Evolutionary conservation across 1,140 invertebrate genomes (phyloP), one percentile per base, ranked within the genome.

Genomic region (Geopemphigus sp.): DNA sequence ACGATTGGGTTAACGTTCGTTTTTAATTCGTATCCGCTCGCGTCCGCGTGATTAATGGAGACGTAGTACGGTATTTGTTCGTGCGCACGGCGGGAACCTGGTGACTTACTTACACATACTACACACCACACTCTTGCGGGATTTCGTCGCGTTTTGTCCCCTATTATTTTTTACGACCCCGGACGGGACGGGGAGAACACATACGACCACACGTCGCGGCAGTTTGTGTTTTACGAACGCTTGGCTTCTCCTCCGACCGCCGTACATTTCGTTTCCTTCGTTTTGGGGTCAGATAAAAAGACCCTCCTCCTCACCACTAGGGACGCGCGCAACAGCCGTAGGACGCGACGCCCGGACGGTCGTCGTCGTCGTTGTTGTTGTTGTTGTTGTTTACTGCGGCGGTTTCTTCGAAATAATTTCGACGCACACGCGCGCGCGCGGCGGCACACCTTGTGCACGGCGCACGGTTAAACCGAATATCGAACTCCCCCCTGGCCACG

Each of bases 361-460:
- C n/a, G n/a, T n/a, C n/a, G n/a, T n/a, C n/a, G n/a, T n/a, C n/a
- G n/a, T n/a, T n/a, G n/a, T n/a, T n/a, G n/a, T n/a, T n/a, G n/a
- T n/a, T n/a, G n/a, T n/a, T n/a, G 66, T 19, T 19, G 61, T 26
- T 17, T 8, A 39, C 10, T 22, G 39, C 14, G 19, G 66, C 22
- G 45, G 45, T 68, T 80, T 76, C 81, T 66, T 32, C 24, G 32
- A 72, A 50, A 32, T 45, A 29, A 64, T 64, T 76, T 57, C 10
- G 26, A 70, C 47, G 50, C 72, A 47, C n/a, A n/a, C n/a, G n/a
- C n/a, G n/a, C n/a, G n/a, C n/a, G n/a, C n/a, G n/a, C n/a, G n/a
- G n/a, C n/a, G n/a, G n/a, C n/a, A n/a, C 56, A 76, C 81, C 73
- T 72, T 72, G 59, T 63, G 47, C 47, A 32, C n/a, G 15, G 45